phyloP scores from a whole-genome alignment of 2,888 invertebrate genomes.

The Congeria kusceri region DNA sequence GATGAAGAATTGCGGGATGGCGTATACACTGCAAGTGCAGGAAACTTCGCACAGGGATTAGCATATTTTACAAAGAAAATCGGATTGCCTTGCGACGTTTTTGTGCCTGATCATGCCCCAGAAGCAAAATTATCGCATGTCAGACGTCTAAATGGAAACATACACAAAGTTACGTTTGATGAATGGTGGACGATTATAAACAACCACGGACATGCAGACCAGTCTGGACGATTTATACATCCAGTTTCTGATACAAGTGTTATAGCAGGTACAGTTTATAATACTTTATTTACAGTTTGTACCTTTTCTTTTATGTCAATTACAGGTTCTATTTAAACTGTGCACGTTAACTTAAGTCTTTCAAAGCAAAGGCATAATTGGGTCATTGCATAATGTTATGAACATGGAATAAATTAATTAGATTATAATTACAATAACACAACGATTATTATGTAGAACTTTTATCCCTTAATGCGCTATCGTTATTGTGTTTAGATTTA shows the following conservation, averaged over 20 bases:
- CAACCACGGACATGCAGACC: slow-evolving; percentile 68
- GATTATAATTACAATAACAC: too few species aligned
- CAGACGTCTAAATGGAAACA: slow-evolving; percentile 66
- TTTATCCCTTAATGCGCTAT: too few species aligned
- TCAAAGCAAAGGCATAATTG: too few species aligned
- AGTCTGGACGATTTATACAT: slow-evolving; percentile 79
- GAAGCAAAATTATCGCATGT: slow-evolving; percentile 73
- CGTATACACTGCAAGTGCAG: slow-evolving; percentile 82
- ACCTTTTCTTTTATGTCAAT: too few species aligned
- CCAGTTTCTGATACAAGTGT: slow-evolving; percentile 78
- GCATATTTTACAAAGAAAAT: slow-evolving; percentile 73
- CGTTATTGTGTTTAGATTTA: too few species aligned
- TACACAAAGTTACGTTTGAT: slow-evolving; percentile 73
- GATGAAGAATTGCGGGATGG: slow-evolving; percentile 66
- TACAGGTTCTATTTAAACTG: too few species aligned
- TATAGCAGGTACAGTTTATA: slow-evolving; percentile 79
- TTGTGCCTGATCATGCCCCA: slow-evolving; percentile 80
- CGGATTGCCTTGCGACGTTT: slow-evolving; percentile 72
- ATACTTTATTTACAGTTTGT: too few species aligned
- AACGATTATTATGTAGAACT: too few species aligned
- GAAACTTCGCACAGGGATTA: slow-evolving; percentile 83
- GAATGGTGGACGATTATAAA: slow-evolving; percentile 80
- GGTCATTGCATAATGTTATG: too few species aligned
- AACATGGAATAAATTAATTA: too few species aligned
- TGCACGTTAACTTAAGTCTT: too few species aligned